These are phyloP conservation scores for Gryllus longicercus DNA, from an alignment of 2,888 invertebrate genomes.

Conservation along the genomic window DNA sequence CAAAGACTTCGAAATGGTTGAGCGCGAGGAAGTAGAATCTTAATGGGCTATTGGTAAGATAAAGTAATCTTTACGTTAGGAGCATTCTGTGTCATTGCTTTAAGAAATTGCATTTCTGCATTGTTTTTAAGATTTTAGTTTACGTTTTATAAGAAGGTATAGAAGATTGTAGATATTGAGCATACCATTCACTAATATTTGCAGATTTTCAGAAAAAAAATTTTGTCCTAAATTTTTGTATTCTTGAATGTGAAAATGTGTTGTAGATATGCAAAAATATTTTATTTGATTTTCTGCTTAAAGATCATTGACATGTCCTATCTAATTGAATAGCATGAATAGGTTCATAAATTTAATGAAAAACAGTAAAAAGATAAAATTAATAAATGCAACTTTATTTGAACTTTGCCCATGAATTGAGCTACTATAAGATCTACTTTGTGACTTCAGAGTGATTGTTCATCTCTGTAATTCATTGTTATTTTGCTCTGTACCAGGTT, in stretches of 20 bases:
- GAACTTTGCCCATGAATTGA: too few relatives aligned
- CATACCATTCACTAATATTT: not conserved
- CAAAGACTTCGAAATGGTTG: slow-evolving; percentile 84
- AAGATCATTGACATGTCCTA: not conserved
- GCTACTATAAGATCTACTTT: too few relatives aligned
- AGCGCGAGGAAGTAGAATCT: slow-evolving; percentile 50
- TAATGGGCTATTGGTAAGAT: slow-evolving; percentile 34
- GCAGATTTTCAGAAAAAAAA: not conserved
- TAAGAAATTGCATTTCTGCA: not conserved
- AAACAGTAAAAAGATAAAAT: too few relatives aligned
- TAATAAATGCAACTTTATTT: too few relatives aligned
- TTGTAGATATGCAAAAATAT: not conserved
- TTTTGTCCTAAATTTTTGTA: not conserved
- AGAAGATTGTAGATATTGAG: not conserved
- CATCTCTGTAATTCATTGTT: not conserved
- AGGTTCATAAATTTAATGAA: not conserved
- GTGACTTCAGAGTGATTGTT: not conserved
- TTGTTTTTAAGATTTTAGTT: not conserved
- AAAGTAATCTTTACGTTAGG: not conserved
- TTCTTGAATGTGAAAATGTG: not conserved
- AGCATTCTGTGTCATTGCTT: not conserved
- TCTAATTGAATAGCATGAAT: not conserved
- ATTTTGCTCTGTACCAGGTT: not conserved
- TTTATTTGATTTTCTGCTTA: not conserved
- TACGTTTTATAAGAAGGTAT: not conserved